Evolutionary conservation across 2,797 vertebrate species (phyloP).

Genomic region (Lerista edwardsae): DNA sequence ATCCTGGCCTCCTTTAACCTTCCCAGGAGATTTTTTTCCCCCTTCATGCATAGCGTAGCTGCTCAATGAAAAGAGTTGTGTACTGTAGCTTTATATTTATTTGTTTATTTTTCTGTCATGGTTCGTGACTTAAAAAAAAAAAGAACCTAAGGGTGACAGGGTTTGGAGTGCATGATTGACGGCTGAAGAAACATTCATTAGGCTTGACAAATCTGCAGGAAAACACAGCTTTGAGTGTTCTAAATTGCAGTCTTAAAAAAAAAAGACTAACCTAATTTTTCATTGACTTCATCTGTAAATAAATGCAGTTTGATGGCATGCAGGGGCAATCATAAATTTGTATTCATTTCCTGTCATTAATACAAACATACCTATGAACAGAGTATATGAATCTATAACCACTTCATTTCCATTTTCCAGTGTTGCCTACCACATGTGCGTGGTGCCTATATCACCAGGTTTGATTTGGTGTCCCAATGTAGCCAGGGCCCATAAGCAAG

Average conservation of each 20-base stretch:
- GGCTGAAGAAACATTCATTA: slow-evolving; percentile 84
- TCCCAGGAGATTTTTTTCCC: slow-evolving; percentile 76
- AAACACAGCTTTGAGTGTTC: slow-evolving; percentile 88
- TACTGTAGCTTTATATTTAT: slow-evolving; percentile 88
- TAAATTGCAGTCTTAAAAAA: slow-evolving; percentile 72
- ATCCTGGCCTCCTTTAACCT: slow-evolving; percentile 82
- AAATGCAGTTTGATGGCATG: slow-evolving; percentile 79
- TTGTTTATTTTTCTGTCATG: slow-evolving; percentile 93
- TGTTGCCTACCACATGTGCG: slow-evolving; percentile 72
- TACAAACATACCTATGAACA: slow-evolving; percentile 80
- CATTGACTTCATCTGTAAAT: slow-evolving; percentile 84
- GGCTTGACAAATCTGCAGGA: slow-evolving; percentile 87
- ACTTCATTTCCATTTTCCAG: slow-evolving; percentile 81
- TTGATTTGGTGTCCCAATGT: neutral
- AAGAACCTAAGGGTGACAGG: slow-evolving; percentile 82
- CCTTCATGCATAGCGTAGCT: slow-evolving; percentile 71
- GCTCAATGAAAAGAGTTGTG: slow-evolving; percentile 87
- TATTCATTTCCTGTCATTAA: slow-evolving; percentile 84
- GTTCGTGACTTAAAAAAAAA: slow-evolving; percentile 85
- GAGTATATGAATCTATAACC: slow-evolving; percentile 78
- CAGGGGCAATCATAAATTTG: slow-evolving; percentile 81
- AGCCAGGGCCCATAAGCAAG: neutral
- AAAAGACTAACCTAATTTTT: slow-evolving; percentile 79
- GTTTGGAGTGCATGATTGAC: slow-evolving; percentile 84
- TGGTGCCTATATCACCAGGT: slow-evolving; percentile 76